phyloP scores from a whole-genome alignment of 2,888 invertebrate species.

The Cyclophora albipunctata region DNA sequence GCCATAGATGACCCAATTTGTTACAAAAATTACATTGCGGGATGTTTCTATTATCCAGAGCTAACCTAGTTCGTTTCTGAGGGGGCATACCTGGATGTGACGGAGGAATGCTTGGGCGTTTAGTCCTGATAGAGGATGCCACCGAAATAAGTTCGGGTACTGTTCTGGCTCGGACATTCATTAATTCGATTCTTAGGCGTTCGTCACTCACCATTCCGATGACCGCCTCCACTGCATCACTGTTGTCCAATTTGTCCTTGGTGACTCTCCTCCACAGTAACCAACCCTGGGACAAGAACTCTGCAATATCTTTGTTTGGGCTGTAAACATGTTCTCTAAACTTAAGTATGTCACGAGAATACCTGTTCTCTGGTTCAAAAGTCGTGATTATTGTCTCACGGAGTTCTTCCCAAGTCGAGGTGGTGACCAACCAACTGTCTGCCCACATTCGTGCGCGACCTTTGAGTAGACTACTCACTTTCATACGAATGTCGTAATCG shows the following conservation, averaged over 20 bases:
- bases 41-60: no score
- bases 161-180: constrained; percentile 17
- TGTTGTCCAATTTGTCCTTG: constrained; percentile 6
- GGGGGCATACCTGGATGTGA: no score
- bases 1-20: no score
- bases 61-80: no score
- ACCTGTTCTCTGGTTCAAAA: constrained; percentile 26
- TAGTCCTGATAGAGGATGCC: constrained; percentile 16
- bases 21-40: no score
- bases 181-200: constrained; percentile 19
- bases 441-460: constrained; percentile 24
- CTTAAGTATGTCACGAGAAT: constrained; percentile 21
- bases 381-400: constrained; percentile 8
- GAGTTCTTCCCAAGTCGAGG: constrained; percentile 19
- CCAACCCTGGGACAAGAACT: constrained; percentile 26
- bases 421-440: constrained; percentile 21
- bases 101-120: no score
- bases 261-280: constrained; percentile 25
- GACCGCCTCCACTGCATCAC: constrained; percentile 22
- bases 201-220: constrained; percentile 23
- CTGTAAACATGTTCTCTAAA: constrained; percentile 24
- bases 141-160: constrained; percentile 24
- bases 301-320: constrained; percentile 18
- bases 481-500: constrained; percentile 25
- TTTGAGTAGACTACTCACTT: constrained; percentile 21